These are phyloP conservation scores for Planiliza haematocheilus DNA, from an alignment of 2,113 vertebrate genomes.

Conservation along the genomic window DNA sequence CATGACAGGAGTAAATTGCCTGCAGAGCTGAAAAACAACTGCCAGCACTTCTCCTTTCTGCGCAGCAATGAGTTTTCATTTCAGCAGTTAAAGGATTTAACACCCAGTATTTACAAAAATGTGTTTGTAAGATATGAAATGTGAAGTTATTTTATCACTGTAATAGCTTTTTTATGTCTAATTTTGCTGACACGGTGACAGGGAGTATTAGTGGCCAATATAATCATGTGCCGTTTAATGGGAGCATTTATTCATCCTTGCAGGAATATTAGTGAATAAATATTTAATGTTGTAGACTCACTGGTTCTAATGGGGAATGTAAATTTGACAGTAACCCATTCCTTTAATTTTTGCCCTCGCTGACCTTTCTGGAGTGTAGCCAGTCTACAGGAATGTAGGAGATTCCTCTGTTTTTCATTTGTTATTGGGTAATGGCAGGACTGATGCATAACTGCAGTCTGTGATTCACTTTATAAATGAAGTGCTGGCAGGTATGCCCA, in stretches of 20 bases:
- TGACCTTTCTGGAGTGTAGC: conserved; percentile 50
- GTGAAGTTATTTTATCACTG: background rate
- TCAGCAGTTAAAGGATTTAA: background rate
- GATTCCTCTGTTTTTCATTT: conserved; percentile 43
- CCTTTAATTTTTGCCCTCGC: conserved; percentile 22
- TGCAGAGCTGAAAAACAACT: conserved; percentile 16
- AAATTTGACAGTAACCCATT: conserved; percentile 31
- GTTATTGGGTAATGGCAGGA: conserved; percentile 27
- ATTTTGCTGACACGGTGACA: conserved; percentile 23
- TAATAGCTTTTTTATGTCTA: background rate
- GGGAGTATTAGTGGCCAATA: conserved; percentile 11
- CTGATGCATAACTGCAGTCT: conserved; percentile 57
- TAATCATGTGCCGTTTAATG: conserved; percentile 14
- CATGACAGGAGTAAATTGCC: conserved; percentile 14
- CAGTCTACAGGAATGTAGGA: conserved; percentile 12
- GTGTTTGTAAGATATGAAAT: background rate
- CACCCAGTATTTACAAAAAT: background rate
- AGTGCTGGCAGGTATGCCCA: conserved; percentile 68
- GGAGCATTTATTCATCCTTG: conserved; percentile 31
- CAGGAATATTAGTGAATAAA: conserved; percentile 36
- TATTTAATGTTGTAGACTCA: conserved; percentile 37
- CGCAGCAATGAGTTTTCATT: background rate
- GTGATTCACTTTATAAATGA: conserved; percentile 78
- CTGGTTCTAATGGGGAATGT: conserved; percentile 35
- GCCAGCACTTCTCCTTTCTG: background rate